Conservation (phyloP, 2,113 vertebrate species). For the Ochotona curzoniae region DNA sequence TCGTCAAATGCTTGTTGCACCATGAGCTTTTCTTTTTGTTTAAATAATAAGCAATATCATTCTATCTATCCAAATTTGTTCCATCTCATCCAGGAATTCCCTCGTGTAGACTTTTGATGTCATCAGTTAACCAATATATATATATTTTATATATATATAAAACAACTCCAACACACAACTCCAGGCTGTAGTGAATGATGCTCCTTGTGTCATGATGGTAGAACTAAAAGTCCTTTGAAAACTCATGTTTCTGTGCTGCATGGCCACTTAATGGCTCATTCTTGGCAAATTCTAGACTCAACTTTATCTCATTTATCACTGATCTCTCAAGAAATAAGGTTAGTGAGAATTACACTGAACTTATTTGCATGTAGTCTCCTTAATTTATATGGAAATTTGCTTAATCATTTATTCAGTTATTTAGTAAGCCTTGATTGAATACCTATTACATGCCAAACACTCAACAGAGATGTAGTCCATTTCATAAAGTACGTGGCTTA, state of each 20-base stretch:
- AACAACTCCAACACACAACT: no score
- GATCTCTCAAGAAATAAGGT: constrained; percentile 38
- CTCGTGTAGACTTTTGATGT: neutral
- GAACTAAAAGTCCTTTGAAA: constrained; percentile 15
- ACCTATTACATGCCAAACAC: neutral
- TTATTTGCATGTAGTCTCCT: neutral
- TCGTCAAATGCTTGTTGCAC: neutral
- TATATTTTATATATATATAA: no score
- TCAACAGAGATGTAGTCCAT: neutral
- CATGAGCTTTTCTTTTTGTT: constrained; percentile 15
- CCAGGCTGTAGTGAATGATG: no score
- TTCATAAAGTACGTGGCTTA: neutral
- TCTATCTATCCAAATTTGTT: neutral
- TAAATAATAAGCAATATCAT: neutral
- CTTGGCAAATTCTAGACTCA: neutral
- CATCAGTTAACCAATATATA: neutral
- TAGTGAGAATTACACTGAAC: neutral
- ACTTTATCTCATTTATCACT: neutral
- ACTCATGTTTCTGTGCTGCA: neutral
- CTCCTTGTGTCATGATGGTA: neutral
- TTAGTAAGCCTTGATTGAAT: neutral
- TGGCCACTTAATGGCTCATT: neutral
- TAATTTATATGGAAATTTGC: neutral
- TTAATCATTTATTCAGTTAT: constrained; percentile 18
- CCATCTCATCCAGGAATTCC: neutral